Evolutionary conservation across 2,888 invertebrate genomes (phyloP).

Genomic region (Abscondita cerata): DNA sequence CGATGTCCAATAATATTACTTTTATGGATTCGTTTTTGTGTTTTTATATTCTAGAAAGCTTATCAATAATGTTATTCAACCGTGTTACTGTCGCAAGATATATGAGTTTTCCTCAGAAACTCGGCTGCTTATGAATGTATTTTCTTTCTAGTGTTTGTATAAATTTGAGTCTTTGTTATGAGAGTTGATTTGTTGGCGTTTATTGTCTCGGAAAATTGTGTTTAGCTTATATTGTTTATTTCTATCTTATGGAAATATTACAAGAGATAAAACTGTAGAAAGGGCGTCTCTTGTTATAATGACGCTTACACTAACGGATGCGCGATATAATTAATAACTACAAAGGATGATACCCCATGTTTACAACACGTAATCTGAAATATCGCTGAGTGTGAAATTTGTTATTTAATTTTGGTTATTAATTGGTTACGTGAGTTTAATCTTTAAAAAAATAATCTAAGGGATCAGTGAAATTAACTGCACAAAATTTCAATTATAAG

Average conservation of each 20-base stretch:
- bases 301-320: too few species aligned
- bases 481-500: too few species aligned
- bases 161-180: neutral
- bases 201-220: neutral
- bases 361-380: too few species aligned
- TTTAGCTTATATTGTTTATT: neutral
- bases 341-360: too few species aligned
- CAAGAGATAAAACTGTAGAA: neutral
- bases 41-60: conserved; percentile 12
- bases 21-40: conserved; percentile 25
- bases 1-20: conserved; percentile 27
- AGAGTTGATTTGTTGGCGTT: neutral
- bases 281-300: neutral
- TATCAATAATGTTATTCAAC: conserved; percentile 21
- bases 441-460: too few species aligned
- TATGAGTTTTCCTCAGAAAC: neutral
- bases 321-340: too few species aligned
- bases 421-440: too few species aligned
- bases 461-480: too few species aligned
- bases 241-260: neutral
- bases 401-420: too few species aligned
- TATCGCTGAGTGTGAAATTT: too few species aligned
- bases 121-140: conserved; percentile 1
- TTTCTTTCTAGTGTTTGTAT: neutral
- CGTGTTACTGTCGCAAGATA: conserved; percentile 12